Conservation (phyloP, 2,888 invertebrate genomes). For the Graphium colonna region DNA sequence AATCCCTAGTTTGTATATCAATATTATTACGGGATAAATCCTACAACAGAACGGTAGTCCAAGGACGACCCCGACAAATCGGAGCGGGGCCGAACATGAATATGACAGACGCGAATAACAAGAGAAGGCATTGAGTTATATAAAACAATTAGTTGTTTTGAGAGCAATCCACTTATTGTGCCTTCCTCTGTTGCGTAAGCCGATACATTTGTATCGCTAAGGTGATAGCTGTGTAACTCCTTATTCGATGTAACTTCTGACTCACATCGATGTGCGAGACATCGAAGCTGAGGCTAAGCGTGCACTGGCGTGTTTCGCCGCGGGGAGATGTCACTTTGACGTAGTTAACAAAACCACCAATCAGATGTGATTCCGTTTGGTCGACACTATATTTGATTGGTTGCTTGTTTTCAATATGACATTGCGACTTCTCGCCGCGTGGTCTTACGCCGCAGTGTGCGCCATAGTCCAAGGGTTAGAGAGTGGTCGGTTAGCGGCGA, state of each 20-base stretch:
- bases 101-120: slow-evolving; percentile 26
- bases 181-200: slow-evolving; percentile 26
- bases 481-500: not conserved
- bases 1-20: no score
- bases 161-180: slow-evolving; percentile 25
- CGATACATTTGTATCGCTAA: slow-evolving; percentile 28
- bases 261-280: no score
- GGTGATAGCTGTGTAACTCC: slow-evolving; percentile 24
- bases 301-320: no score
- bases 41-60: not conserved
- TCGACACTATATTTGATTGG: not conserved
- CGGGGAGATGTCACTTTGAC: no score
- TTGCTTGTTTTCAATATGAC: no score
- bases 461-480: no score
- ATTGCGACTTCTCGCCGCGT: no score
- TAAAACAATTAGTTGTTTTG: slow-evolving; percentile 38
- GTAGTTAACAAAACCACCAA: no score
- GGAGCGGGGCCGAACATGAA: slow-evolving; percentile 33
- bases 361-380: no score
- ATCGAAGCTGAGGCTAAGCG: no score
- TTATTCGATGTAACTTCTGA: slow-evolving; percentile 29
- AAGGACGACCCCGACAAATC: slow-evolving; percentile 20
- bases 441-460: no score
- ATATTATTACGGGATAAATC: not conserved
- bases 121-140: slow-evolving; percentile 33